Conservation (phyloP, 2,113 vertebrate genomes). For the Dicaeum eximium region DNA sequence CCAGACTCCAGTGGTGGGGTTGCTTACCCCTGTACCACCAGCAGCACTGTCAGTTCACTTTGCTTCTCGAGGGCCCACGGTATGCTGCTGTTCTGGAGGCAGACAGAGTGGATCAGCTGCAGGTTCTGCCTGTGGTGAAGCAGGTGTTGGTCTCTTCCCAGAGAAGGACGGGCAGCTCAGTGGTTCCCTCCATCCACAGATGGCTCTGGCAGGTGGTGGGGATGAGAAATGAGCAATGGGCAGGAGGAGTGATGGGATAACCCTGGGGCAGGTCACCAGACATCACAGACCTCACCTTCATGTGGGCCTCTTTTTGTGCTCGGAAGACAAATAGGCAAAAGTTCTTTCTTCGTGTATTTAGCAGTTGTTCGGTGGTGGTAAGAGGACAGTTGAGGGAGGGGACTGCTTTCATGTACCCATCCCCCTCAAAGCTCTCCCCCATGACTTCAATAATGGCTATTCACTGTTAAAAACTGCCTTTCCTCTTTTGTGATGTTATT, state of each 20-base stretch:
- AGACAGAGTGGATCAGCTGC: not conserved
- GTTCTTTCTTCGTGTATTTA: not conserved
- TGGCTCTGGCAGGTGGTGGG: not conserved
- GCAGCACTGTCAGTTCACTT: not conserved
- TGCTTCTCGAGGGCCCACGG: fast-evolving
- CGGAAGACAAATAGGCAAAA: not conserved
- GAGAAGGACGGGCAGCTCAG: not conserved
- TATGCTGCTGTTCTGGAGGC: not conserved
- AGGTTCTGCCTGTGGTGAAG: not conserved
- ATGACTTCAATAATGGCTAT: not conserved
- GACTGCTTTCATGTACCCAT: not conserved
- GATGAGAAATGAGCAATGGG: not conserved
- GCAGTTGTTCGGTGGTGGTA: not conserved
- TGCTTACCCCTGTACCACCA: fast-evolving
- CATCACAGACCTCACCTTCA: not conserved
- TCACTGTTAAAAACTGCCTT: not conserved
- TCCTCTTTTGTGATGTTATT: not conserved
- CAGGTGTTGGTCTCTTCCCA: not conserved
- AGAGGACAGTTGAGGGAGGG: not conserved
- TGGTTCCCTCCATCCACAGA: not conserved
- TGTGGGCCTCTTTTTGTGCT: fast-evolving
- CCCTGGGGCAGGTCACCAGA: not conserved
- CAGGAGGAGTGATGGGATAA: not conserved
- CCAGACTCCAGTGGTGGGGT: not conserved
- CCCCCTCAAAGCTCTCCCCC: not conserved